A percentile compares a stretch with the other conserved stretches of the same genome.
Conservation (phyloP, 2,113 vertebrate species). For the Cyprinodon variegatus region DNA sequence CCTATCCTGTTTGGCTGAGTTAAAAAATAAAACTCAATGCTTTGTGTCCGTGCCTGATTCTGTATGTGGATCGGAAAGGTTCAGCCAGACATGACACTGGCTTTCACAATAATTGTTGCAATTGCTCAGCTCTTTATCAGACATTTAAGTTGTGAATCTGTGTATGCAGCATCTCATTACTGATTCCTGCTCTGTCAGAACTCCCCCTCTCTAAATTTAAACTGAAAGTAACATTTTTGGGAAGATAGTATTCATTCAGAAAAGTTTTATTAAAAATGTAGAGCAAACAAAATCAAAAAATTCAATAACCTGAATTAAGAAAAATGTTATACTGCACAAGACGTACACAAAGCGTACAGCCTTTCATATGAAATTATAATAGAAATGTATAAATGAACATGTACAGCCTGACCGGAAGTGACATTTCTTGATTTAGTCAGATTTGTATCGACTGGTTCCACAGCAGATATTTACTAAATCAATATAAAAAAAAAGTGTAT, state of each 20-base stretch:
- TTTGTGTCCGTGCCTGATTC: no score
- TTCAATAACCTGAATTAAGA: slow-evolving; percentile 9
- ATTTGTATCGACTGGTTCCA: not conserved
- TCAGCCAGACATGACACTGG: no score
- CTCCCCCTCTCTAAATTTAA: not conserved
- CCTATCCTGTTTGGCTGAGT: no score
- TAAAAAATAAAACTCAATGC: no score
- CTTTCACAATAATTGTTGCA: no score
- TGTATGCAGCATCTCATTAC: no score
- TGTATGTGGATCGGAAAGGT: no score
- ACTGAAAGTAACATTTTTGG: not conserved
- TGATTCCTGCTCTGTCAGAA: no score
- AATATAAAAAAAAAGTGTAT: slow-evolving; percentile 1
- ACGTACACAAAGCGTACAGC: not conserved
- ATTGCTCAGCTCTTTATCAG: no score
- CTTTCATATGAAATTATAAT: slow-evolving; percentile 16
- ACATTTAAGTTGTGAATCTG: no score
- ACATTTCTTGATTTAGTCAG: slow-evolving; percentile 7
- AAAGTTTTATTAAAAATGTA: slow-evolving; percentile 3
- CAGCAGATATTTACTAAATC: not conserved
- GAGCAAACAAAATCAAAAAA: slow-evolving; percentile 8
- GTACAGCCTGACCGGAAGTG: slow-evolving; percentile 20
- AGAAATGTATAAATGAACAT: slow-evolving; percentile 27
- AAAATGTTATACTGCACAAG: slow-evolving; percentile 24
- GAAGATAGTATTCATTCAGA: not conserved